Conservation (phyloP, 2,797 vertebrate genomes). For the Amphiprion clarkii region DNA sequence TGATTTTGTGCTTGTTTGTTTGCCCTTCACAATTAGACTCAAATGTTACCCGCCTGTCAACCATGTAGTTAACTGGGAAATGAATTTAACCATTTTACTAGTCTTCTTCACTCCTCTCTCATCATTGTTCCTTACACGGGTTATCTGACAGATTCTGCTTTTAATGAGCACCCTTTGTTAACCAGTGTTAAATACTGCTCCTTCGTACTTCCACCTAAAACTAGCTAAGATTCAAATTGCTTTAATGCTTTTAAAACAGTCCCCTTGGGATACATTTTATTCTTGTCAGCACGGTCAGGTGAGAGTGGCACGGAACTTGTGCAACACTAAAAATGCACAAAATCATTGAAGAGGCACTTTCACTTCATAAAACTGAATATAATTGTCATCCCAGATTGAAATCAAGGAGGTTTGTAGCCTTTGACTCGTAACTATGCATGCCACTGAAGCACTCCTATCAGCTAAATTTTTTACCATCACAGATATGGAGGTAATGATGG, state of each 20-base stretch:
- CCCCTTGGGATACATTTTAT: not conserved
- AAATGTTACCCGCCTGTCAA: not conserved
- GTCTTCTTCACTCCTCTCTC: not conserved
- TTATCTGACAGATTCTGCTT: no score
- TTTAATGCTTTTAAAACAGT: not conserved
- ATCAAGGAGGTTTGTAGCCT: constrained; percentile 4
- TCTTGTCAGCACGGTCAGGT: not conserved
- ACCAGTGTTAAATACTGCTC: not conserved
- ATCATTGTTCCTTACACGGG: not conserved
- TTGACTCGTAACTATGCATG: not conserved
- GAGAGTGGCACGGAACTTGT: not conserved
- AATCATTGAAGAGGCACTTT: not conserved
- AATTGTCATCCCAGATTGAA: constrained; percentile 7
- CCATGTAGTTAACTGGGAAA: not conserved
- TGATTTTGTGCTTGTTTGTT: no score
- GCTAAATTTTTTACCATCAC: constrained; percentile 8
- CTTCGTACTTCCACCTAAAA: not conserved
- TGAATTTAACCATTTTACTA: not conserved
- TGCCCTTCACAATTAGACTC: no score
- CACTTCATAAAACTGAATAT: constrained; percentile 12
- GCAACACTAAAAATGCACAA: not conserved
- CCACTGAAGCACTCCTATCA: not conserved
- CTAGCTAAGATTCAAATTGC: not conserved
- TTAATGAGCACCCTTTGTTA: not conserved
- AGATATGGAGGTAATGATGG: not conserved